Base-by-base conservation (phyloP, 30 jellyfish, hydroid and myxozoan species). In the Aurelia coerulea region DNA sequence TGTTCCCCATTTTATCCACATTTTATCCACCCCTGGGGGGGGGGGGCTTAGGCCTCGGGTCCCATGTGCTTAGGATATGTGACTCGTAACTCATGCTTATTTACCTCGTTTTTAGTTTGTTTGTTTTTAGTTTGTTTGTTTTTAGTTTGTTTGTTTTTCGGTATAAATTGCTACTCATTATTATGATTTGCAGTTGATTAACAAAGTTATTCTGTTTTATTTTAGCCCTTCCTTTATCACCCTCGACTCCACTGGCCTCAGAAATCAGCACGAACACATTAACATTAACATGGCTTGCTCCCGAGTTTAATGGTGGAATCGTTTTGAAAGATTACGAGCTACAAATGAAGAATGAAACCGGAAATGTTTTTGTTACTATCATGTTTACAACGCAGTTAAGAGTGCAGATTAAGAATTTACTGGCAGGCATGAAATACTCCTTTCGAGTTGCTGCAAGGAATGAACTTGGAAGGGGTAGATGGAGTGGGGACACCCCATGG, bases 231-330 rank as follows among this genome's bases (percentile, higher is more conserved):
- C 98, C 98, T 2, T 41, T 88, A 5, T 66, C 88, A 6, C 98
- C 98, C 3, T 92, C 97, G 5, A 53, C 97, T 6, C 98, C 98
- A n/a, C 60, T 80, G 58, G 93, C 88, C 39, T 51, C 75, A 0
- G 95, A 87, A 52, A 73, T 85, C 7, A 81, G 82, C 49, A 84
- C 98, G 10, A 50, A 62, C 42, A 73, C 97, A 4, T 75, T 92
- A 12, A 67, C 86, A 7, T 70, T 92, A 80, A 41, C 92, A 10
- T 92, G 98, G 98, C 87, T 69, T 71, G 96, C 95, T 2, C 98
- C 98, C 2, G 94, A 62, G 37, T 70, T 12, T 35, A 96, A 92
- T 83, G 98, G 98, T 9, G 98, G 98, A 34, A 81, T 90, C 56
- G 95, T 93, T 11, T 39, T 92, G 73, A 81, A 41, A 17, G 87